These are phyloP conservation scores for Podarcis siculus DNA, from an alignment of 2,797 vertebrate genomes.

Conservation along the genomic window DNA sequence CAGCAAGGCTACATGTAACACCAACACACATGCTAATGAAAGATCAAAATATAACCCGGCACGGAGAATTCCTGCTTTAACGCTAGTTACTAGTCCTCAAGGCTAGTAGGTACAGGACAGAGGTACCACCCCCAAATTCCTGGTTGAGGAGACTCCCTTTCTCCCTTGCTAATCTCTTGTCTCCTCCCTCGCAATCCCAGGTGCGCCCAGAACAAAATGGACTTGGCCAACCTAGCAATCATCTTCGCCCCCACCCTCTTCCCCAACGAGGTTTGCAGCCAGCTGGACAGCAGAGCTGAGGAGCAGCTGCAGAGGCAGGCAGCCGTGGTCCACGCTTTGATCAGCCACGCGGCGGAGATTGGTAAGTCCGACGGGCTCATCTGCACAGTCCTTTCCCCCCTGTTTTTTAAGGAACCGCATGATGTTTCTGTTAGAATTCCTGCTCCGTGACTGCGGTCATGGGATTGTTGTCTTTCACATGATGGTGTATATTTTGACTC, in stretches of 20 bases:
- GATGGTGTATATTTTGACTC: too few relatives aligned
- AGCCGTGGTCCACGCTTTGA: constrained; percentile 59
- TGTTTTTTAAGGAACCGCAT: too few relatives aligned
- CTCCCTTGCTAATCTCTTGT: background rate
- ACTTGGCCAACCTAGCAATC: constrained; percentile 69
- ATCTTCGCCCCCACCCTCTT: constrained; percentile 77
- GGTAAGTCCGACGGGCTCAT: constrained; percentile 52
- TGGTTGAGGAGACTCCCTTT: background rate
- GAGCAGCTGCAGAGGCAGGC: constrained; percentile 68
- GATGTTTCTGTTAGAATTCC: too few relatives aligned
- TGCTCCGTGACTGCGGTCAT: too few relatives aligned
- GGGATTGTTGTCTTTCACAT: too few relatives aligned
- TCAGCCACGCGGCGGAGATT: constrained; percentile 66
- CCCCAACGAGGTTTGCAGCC: constrained; percentile 44
- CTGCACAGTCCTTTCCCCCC: too few relatives aligned
- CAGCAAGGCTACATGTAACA: background rate
- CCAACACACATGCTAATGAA: too few relatives aligned
- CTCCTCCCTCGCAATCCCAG: constrained; percentile 56
- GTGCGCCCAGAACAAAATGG: constrained; percentile 75
- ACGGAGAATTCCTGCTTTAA: background rate
- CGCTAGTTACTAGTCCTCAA: background rate
- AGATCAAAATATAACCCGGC: background rate
- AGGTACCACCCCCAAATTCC: background rate
- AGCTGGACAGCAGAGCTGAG: constrained; percentile 59
- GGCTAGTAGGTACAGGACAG: background rate